These are phyloP conservation scores for Leptestheria dahalacensis DNA, from an alignment of 1,140 invertebrate species.

Conservation along the genomic window DNA sequence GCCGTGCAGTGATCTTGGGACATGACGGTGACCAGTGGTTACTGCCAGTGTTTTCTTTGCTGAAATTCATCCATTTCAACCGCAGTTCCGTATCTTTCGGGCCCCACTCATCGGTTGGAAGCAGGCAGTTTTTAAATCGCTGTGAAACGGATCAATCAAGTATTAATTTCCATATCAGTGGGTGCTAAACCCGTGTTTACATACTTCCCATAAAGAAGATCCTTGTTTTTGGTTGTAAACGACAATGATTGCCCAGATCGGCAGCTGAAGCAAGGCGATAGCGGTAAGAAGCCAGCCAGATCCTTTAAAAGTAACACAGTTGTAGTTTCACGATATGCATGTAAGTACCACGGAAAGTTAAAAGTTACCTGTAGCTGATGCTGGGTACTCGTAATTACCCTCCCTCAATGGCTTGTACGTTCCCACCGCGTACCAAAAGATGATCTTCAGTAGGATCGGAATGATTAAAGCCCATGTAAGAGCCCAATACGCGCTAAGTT, in stretches of 20 bases:
- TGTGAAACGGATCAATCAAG: conserved; percentile 22
- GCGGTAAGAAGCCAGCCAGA: conserved; percentile 36
- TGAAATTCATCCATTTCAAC: conserved; percentile 38
- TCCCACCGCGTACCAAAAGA: conserved; percentile 45
- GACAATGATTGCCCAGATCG: conserved; percentile 34
- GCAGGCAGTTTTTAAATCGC: conserved; percentile 35
- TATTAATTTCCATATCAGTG: background rate
- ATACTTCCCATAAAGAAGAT: conserved; percentile 20
- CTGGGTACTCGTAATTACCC: conserved; percentile 20
- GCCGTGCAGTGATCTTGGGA: background rate
- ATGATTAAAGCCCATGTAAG: conserved; percentile 62
- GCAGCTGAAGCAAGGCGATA: conserved; percentile 38
- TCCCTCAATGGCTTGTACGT: conserved; percentile 35
- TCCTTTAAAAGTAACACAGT: conserved; percentile 26
- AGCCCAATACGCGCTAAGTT: conserved; percentile 56
- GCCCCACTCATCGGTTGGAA: conserved; percentile 40
- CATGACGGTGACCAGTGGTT: background rate
- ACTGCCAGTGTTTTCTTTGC: background rate
- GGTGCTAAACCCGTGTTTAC: conserved; percentile 1
- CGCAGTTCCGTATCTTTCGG: conserved; percentile 34
- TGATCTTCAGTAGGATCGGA: conserved; percentile 45
- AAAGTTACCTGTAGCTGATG: conserved; percentile 17
- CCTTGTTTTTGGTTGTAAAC: conserved; percentile 20
- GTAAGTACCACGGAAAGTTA: background rate
- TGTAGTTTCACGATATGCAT: background rate